Percentiles rank a stretch among this genome's conserved stretches.
Evolutionary conservation across 2,888 invertebrate species (phyloP).

Genomic region (Drosophila cognata): DNA sequence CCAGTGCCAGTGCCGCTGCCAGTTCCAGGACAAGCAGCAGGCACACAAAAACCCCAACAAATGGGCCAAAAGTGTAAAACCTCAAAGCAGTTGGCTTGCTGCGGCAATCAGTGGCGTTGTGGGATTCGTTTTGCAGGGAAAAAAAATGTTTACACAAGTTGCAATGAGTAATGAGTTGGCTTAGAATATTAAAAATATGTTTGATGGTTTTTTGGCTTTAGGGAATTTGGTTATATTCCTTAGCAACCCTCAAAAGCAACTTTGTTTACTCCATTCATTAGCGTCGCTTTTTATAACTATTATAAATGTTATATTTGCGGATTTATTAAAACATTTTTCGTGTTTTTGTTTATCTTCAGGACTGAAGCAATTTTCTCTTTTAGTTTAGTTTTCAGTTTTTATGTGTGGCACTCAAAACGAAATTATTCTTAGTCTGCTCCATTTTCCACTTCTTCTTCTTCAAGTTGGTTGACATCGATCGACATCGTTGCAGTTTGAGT

Average conservation of each 20-base stretch:
- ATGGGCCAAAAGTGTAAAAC: slow-evolving; percentile 76
- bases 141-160: slow-evolving; percentile 38
- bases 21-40: slow-evolving; percentile 15
- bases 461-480: too few species aligned
- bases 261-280: slow-evolving; percentile 8
- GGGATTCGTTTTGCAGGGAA: slow-evolving; percentile 40
- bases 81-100: slow-evolving; percentile 57
- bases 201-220: slow-evolving; percentile 14
- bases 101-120: slow-evolving; percentile 67
- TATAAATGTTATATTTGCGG: not conserved
- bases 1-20: slow-evolving; percentile 14
- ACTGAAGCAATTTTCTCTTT: not conserved
- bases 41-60: slow-evolving; percentile 53
- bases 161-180: slow-evolving; percentile 72
- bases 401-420: too few species aligned
- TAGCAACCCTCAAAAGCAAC: slow-evolving; percentile 2
- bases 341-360: not conserved
- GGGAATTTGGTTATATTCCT: slow-evolving; percentile 11
- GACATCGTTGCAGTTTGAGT: too few species aligned
- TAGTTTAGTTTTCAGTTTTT: not conserved
- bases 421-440: too few species aligned
- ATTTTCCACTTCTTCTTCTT: too few species aligned
- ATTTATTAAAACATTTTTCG: not conserved
- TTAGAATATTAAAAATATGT: slow-evolving; percentile 36
- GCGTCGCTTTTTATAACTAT: not conserved